Base-by-base conservation (phyloP, 1,140 invertebrate species). In the Nasonia vitripennis region DNA sequence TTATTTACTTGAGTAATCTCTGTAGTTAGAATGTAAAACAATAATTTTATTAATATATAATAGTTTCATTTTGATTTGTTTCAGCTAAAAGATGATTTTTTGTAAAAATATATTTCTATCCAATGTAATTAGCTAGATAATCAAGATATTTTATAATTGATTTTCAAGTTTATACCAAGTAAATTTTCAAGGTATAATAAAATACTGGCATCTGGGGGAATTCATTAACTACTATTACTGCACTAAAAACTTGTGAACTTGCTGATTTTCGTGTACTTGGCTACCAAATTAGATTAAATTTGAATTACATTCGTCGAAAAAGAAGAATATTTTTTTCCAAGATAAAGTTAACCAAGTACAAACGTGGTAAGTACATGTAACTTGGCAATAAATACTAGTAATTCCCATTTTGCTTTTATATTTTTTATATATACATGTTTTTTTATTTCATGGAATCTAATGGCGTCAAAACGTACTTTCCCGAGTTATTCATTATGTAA, bases 1-100 rank as follows among this genome's bases (percentile, higher is more conserved):
- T 17, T 48, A 81, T 51, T n/a, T 51, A 81, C 27, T 81, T 73
- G 68, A 81, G 3, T 82, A 74, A 82, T 74, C 45, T 27, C 14
- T 81, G 27, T 51, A 14, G 7, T 34, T 73, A 11, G 1, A 48
- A 51, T 51, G 14, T 51, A 51, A 51, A 17, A 51, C 12, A 51
- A 51, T 51, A 51, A 17, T 51, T 51, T 17, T 2, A 51, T 17
- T 1, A 51, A 14, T 14, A 51, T 17, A 5, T 51, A 51, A 4
- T 51, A 17, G 4, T 51, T 17, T 51, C 12, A 51, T 79, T 45
- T 80, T 80, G 34, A 70, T 45, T 70, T 80, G 27, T 71, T 48
- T 14, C 17, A 27, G 34, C 34, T 37, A 2, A 27, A 27, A 27
- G 27, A 27, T 27, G 27, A 27, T 27, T 27, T 27, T 27, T 27